A percentile compares a stretch with the other conserved stretches of the same genome.
phyloP scores from a whole-genome alignment of 2,888 invertebrate genomes.

The Lottia gigantea region DNA sequence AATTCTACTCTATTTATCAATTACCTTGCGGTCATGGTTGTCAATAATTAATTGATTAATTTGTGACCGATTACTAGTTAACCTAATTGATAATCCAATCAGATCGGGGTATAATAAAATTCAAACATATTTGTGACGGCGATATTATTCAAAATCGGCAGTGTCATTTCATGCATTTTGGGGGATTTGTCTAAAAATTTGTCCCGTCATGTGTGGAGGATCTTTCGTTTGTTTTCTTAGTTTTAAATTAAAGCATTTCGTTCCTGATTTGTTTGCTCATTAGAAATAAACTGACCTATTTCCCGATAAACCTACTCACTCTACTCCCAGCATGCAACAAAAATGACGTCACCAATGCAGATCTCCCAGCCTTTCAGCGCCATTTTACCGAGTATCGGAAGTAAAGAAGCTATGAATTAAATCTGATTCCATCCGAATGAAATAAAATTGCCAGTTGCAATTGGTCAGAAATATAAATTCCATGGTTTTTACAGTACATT shows the following conservation, averaged over 20 bases:
- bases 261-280: neutral
- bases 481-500: slow-evolving; percentile 20
- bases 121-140: no score
- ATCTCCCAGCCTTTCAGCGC: slow-evolving; percentile 43
- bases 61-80: no score
- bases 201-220: no score
- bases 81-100: no score
- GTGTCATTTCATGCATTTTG: no score
- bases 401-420: slow-evolving; percentile 23
- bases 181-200: no score
- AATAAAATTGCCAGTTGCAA: slow-evolving; percentile 12
- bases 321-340: slow-evolving; percentile 30
- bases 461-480: slow-evolving; percentile 3
- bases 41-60: no score
- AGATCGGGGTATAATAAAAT: no score
- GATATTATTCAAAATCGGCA: no score
- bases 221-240: no score
- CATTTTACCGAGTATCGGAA: slow-evolving; percentile 42
- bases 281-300: slow-evolving; percentile 1
- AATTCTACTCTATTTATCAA: no score
- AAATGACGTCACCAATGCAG: slow-evolving; percentile 34
- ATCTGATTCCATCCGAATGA: slow-evolving; percentile 36
- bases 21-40: no score
- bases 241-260: neutral
- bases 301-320: slow-evolving; percentile 4